A percentile compares a stretch with the other conserved stretches of the same genome.
phyloP scores from a whole-genome alignment of 1,140 invertebrate genomes.

The Oncopodura yosiiana region DNA sequence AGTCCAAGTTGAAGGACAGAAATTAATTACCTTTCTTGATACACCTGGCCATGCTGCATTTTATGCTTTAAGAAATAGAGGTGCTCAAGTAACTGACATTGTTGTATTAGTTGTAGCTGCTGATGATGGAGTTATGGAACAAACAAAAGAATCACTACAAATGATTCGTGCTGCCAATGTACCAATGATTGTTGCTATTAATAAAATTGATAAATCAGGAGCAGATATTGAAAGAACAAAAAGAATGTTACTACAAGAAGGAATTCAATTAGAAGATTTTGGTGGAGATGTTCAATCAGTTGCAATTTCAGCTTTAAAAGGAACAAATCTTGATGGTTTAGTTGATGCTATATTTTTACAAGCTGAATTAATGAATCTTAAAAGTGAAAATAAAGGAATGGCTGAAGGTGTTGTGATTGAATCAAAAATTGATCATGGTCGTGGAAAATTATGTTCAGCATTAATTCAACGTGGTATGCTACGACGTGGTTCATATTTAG shows the following conservation, averaged over 20 bases:
- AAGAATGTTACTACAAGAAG: slow-evolving; percentile 59
- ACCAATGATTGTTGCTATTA: slow-evolving; percentile 95
- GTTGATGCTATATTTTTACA: slow-evolving; percentile 71
- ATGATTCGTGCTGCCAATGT: slow-evolving; percentile 70
- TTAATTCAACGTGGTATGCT: slow-evolving; percentile 84
- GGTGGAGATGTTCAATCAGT: slow-evolving; percentile 90
- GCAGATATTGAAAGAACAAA: slow-evolving; percentile 72
- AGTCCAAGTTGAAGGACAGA: slow-evolving; percentile 39
- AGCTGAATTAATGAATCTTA: slow-evolving; percentile 80
- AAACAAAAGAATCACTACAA: slow-evolving; percentile 73
- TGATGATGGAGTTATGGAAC: slow-evolving; percentile 97
- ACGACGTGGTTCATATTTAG: slow-evolving; percentile 64
- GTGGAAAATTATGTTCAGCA: slow-evolving; percentile 70
- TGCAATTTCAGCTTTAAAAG: slow-evolving; percentile 79
- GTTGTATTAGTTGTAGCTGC: slow-evolving; percentile 94
- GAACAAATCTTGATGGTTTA: slow-evolving; percentile 64
- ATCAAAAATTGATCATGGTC: slow-evolving; percentile 58
- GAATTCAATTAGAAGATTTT: slow-evolving; percentile 71
- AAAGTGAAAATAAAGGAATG: slow-evolving; percentile 64
- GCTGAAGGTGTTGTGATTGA: slow-evolving; percentile 89
- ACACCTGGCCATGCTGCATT: slow-evolving; percentile 99
- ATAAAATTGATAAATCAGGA: slow-evolving; percentile 91
- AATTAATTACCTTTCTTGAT: slow-evolving; percentile 85
- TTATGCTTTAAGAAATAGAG: slow-evolving; percentile 77
- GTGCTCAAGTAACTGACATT: slow-evolving; percentile 86